Percentiles rank a stretch among this genome's conserved stretches.
These are phyloP conservation scores for Brachymystax lenok DNA, from an alignment of 2,797 vertebrate genomes.

Conservation along the genomic window DNA sequence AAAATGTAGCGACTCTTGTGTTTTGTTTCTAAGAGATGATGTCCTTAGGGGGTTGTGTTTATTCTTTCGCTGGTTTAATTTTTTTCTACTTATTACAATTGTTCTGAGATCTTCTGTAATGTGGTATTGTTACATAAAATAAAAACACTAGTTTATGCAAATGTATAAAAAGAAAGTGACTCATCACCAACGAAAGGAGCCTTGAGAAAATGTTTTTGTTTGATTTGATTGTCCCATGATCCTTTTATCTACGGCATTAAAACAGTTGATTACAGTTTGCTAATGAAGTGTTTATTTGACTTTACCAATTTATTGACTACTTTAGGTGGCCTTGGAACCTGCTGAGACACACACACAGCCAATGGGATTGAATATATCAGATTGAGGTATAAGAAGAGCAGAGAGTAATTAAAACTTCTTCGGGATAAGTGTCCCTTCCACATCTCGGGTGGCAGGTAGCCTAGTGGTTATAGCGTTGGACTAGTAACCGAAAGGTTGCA, in stretches of 20 bases:
- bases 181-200: slow-evolving; percentile 35
- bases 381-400: background rate
- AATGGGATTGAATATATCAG: no score
- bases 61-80: slow-evolving; percentile 61
- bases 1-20: slow-evolving; percentile 73
- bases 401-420: no score
- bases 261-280: slow-evolving; percentile 92
- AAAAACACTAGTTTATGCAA: slow-evolving; percentile 91
- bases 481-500: no score
- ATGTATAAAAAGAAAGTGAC: slow-evolving; percentile 65
- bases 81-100: slow-evolving; percentile 60
- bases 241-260: slow-evolving; percentile 92
- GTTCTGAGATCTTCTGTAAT: slow-evolving; percentile 55
- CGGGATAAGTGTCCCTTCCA: no score
- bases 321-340: slow-evolving; percentile 36
- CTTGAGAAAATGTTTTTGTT: slow-evolving; percentile 43
- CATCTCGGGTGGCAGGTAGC: no score
- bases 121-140: slow-evolving; percentile 84
- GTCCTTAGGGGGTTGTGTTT: slow-evolving; percentile 23
- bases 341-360: background rate
- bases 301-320: slow-evolving; percentile 52
- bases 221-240: slow-evolving; percentile 82
- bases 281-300: slow-evolving; percentile 73
- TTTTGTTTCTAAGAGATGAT: slow-evolving; percentile 45
- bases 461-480: no score